phyloP scores from a whole-genome alignment of 2,113 vertebrate species.

The Myrmecophaga tridactyla region DNA sequence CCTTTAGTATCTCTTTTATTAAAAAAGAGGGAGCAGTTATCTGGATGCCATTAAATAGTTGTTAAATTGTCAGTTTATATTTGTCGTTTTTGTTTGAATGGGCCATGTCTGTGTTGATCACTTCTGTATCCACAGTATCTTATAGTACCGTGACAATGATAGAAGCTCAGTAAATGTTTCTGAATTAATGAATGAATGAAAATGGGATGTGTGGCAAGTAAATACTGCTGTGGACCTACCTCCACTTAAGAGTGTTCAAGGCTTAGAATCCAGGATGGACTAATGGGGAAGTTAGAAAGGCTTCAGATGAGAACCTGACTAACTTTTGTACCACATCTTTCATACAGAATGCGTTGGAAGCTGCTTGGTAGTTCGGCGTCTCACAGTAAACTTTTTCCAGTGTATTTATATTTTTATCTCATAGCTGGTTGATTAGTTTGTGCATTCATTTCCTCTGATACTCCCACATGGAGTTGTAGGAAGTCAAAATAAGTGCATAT shows the following conservation, averaged over 20 bases:
- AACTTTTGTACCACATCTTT: constrained; percentile 12
- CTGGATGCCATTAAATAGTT: neutral
- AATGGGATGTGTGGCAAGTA: neutral
- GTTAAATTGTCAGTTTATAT: neutral
- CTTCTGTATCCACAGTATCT: neutral
- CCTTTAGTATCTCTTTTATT: neutral
- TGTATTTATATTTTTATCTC: neutral
- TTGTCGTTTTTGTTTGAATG: constrained; percentile 33
- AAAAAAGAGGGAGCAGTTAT: neutral
- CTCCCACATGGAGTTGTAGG: constrained; percentile 39
- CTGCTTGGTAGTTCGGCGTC: neutral
- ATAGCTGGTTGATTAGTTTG: neutral
- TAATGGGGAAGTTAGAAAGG: neutral
- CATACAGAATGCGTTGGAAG: neutral
- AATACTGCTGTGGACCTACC: neutral
- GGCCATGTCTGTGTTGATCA: neutral
- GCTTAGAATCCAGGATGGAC: neutral
- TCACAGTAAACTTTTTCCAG: neutral
- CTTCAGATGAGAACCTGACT: neutral
- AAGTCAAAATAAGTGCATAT: constrained; percentile 42
- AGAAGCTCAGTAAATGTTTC: neutral
- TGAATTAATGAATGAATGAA: neutral
- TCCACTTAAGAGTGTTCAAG: neutral
- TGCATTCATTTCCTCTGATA: constrained; percentile 40
- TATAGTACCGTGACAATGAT: neutral